Evolutionary conservation across 2,888 invertebrate species (phyloP).

Genomic region (Cerastis rubricosa): DNA sequence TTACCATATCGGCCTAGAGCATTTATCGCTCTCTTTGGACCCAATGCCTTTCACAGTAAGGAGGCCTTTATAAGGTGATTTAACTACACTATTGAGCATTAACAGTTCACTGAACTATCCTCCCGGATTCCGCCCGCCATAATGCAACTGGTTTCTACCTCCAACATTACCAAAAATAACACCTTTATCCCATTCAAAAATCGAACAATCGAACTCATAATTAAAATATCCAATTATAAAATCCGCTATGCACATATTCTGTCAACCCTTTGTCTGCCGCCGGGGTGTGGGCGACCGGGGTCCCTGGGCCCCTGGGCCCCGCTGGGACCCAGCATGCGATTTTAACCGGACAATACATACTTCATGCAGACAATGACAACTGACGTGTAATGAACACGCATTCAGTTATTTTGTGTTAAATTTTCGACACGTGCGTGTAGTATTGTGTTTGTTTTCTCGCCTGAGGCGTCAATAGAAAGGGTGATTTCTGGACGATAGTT

Average conservation of each 20-base stretch:
- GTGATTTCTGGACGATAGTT: slow-evolving; percentile 39
- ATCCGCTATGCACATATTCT: slow-evolving; percentile 59
- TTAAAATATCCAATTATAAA: slow-evolving; percentile 68
- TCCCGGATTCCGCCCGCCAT: not conserved
- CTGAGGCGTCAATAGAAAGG: slow-evolving; percentile 71
- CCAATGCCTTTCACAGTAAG: not conserved
- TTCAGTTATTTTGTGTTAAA: slow-evolving; percentile 72
- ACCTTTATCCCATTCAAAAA: slow-evolving; percentile 38
- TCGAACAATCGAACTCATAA: slow-evolving; percentile 55
- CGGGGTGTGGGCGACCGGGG: slow-evolving; percentile 75
- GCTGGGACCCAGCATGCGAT: slow-evolving; percentile 79
- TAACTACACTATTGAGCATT: not conserved
- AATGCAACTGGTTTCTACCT: not conserved
- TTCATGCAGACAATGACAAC: slow-evolving; percentile 60
- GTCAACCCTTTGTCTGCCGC: slow-evolving; percentile 65
- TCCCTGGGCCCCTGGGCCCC: slow-evolving; percentile 45
- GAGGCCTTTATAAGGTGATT: not conserved
- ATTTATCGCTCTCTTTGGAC: not conserved
- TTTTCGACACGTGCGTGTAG: slow-evolving; percentile 75
- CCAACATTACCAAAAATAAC: slow-evolving; percentile 28
- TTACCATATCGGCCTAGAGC: too few species aligned
- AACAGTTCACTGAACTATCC: slow-evolving; percentile 1
- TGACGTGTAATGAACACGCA: slow-evolving; percentile 80
- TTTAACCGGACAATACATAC: slow-evolving; percentile 61
- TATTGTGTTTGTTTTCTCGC: slow-evolving; percentile 76